phyloP scores from a whole-genome alignment of 2,113 vertebrate species.

The Myxocyprinus asiaticus region DNA sequence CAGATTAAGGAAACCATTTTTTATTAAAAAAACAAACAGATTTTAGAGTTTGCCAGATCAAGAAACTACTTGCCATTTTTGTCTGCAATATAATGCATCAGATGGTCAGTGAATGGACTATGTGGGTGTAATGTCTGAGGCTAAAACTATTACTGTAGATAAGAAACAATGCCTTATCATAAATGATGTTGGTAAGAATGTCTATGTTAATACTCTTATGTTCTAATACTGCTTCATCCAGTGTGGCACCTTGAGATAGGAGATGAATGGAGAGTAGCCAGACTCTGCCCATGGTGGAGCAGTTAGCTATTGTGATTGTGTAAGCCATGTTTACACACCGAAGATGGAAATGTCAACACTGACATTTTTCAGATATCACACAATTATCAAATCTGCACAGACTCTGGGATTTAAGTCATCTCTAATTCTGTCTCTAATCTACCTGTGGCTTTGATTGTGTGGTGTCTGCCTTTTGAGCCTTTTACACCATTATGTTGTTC shows the following conservation, averaged over 20 bases:
- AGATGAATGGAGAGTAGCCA: conserved; percentile 19
- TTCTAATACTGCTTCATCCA: neutral
- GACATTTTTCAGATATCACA: too few species aligned
- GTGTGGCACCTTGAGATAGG: neutral
- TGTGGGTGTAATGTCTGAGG: too few species aligned
- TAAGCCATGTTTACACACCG: conserved; percentile 55
- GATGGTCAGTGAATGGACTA: too few species aligned
- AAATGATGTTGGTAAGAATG: neutral
- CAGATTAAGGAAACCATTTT: too few species aligned
- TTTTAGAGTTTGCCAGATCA: too few species aligned
- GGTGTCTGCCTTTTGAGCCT: neutral
- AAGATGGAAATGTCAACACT: conserved; percentile 40
- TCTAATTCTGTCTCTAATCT: conserved; percentile 7
- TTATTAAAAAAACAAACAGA: too few species aligned
- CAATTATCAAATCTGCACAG: conserved; percentile 1
- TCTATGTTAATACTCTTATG: neutral
- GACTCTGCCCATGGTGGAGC: conserved; percentile 47
- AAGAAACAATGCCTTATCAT: neutral
- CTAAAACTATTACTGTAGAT: too few species aligned
- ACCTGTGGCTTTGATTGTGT: conserved; percentile 11
- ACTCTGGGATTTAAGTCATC: neutral
- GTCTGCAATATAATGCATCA: too few species aligned
- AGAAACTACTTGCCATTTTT: too few species aligned
- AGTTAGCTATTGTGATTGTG: conserved; percentile 61
- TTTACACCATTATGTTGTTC: conserved; percentile 11